Conservation (phyloP, 2,888 invertebrate species). For the Leptopilina myrica region DNA sequence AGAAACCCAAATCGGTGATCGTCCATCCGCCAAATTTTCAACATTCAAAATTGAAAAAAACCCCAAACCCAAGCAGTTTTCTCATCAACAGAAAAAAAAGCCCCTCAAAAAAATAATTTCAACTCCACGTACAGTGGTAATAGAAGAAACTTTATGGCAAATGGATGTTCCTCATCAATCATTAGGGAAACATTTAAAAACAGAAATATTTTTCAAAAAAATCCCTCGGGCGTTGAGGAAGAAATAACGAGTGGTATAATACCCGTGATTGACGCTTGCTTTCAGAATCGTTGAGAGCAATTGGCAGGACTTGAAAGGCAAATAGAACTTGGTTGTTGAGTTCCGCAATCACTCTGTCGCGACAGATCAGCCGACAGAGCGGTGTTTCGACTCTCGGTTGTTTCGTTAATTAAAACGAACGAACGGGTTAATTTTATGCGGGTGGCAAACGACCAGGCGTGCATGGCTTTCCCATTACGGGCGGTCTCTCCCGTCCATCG, state of each 20-base stretch:
- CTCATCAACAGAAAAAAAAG: no score
- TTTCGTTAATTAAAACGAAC: conserved; percentile 76
- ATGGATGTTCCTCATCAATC: no score
- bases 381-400: conserved; percentile 67
- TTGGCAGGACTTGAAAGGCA: conserved; percentile 30
- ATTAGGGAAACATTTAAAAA: no score
- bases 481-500: conserved; percentile 54
- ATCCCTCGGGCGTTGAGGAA: background rate
- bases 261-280: conserved; percentile 12
- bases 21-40: no score
- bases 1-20: no score
- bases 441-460: conserved; percentile 69
- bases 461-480: conserved; percentile 75
- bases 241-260: conserved; percentile 9
- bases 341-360: conserved; percentile 55
- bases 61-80: no score
- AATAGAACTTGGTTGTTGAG: conserved; percentile 51
- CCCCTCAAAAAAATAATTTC: no score
- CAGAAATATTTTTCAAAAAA: background rate
- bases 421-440: conserved; percentile 76
- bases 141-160: no score
- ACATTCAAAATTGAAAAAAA: no score
- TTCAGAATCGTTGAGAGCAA: conserved; percentile 19
- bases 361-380: conserved; percentile 62
- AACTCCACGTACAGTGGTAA: no score